These are phyloP conservation scores for Apamea epomidion DNA, from an alignment of 2,888 invertebrate species.

Conservation along the genomic window DNA sequence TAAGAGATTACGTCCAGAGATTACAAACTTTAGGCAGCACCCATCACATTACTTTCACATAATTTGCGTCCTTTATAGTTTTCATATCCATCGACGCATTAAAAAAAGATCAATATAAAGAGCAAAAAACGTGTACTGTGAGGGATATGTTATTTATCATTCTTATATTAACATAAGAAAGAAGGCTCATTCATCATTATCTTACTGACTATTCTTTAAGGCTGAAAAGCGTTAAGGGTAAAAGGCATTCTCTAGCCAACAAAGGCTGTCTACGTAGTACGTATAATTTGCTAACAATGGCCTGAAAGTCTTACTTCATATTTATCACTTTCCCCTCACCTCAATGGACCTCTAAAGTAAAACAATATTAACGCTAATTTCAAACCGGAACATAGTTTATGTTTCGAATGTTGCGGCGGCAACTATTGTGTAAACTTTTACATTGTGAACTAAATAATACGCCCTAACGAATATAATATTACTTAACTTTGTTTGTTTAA, in stretches of 20 bases:
- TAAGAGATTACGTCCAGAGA: slow-evolving; percentile 44
- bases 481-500: slow-evolving; percentile 38
- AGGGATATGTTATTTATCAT: slow-evolving; percentile 79
- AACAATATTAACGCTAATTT: slow-evolving; percentile 55
- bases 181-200: slow-evolving; percentile 83
- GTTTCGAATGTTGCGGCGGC: slow-evolving; percentile 45
- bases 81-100: slow-evolving; percentile 57
- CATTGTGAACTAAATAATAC: slow-evolving; percentile 45
- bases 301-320: slow-evolving; percentile 74
- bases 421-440: slow-evolving; percentile 57
- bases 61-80: slow-evolving; percentile 59
- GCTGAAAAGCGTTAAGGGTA: slow-evolving; percentile 72
- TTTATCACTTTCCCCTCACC: slow-evolving; percentile 74
- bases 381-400: slow-evolving; percentile 46
- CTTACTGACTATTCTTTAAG: slow-evolving; percentile 79
- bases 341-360: slow-evolving; percentile 58
- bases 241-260: slow-evolving; percentile 70
- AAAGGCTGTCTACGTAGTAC: slow-evolving; percentile 67
- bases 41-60: slow-evolving; percentile 56
- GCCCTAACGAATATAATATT: slow-evolving; percentile 43
- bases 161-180: slow-evolving; percentile 82
- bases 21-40: slow-evolving; percentile 36
- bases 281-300: slow-evolving; percentile 81
- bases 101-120: slow-evolving; percentile 56
- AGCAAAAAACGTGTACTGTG: slow-evolving; percentile 61